Evolutionary conservation across 2,113 vertebrate genomes (phyloP).

Genomic region (Polyodon spathula): DNA sequence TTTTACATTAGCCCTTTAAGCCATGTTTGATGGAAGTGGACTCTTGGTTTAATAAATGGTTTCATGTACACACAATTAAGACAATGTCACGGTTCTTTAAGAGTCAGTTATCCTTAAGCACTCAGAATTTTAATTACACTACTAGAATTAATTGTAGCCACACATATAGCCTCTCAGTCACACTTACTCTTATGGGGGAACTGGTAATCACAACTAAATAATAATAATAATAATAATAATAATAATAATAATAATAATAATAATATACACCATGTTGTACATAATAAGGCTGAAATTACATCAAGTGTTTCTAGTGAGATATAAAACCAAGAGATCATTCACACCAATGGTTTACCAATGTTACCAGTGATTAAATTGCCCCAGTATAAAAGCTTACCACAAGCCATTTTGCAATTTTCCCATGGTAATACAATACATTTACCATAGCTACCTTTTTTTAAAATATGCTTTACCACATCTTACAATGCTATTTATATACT

Average conservation of each 20-base stretch:
- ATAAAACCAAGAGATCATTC: too few relatives aligned
- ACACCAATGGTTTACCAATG: too few relatives aligned
- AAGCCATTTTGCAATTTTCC: too few relatives aligned
- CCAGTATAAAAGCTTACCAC: too few relatives aligned
- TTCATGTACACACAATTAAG: slow-evolving; percentile 55
- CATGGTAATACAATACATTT: too few relatives aligned
- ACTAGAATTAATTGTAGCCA: slow-evolving; percentile 70
- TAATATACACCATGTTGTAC: not conserved
- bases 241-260: not conserved
- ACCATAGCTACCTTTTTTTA: too few relatives aligned
- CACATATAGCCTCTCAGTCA: slow-evolving; percentile 24
- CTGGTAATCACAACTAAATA: slow-evolving; percentile 4
- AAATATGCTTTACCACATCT: too few relatives aligned
- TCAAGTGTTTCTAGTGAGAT: too few relatives aligned
- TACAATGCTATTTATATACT: too few relatives aligned
- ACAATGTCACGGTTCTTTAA: slow-evolving; percentile 76
- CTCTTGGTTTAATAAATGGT: slow-evolving; percentile 61
- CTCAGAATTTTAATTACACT: slow-evolving; percentile 79
- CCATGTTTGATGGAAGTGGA: slow-evolving; percentile 59
- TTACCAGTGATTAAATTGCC: too few relatives aligned
- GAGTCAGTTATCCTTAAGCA: slow-evolving; percentile 51
- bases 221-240: not conserved
- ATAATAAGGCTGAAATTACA: too few relatives aligned
- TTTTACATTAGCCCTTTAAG: slow-evolving; percentile 48
- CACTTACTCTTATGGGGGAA: slow-evolving; percentile 11